phyloP scores from a whole-genome alignment of 1,140 invertebrate genomes.

The Agraylea sexmaculata region DNA sequence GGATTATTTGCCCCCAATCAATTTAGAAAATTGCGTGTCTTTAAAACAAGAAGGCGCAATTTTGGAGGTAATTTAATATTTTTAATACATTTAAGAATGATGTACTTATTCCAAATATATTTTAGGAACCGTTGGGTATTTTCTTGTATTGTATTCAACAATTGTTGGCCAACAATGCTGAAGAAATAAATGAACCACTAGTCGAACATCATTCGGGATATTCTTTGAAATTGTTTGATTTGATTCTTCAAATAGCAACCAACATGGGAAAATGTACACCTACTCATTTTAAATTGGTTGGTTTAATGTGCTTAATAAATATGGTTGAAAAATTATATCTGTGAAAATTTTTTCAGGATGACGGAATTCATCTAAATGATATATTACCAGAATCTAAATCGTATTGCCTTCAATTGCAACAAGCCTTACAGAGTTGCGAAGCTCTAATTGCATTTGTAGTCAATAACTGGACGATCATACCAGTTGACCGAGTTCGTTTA shows the following conservation, averaged over 20 bases:
- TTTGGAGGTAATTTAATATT: slow-evolving; percentile 23
- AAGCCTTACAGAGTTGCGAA: slow-evolving; percentile 37
- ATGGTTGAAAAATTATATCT: no score
- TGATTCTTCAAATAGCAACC: slow-evolving; percentile 10
- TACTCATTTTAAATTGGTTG: slow-evolving; percentile 34
- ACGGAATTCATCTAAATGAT: slow-evolving; percentile 33
- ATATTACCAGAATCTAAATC: slow-evolving; percentile 33
- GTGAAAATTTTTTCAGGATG: slow-evolving; percentile 30
- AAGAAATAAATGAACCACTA: no score
- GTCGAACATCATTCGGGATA: no score
- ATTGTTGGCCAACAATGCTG: slow-evolving; percentile 8
- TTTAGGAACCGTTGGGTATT: slow-evolving; percentile 29
- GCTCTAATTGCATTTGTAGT: slow-evolving; percentile 41
- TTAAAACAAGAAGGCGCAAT: slow-evolving; percentile 31
- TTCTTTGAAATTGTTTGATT: slow-evolving; percentile 8
- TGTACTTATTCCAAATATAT: slow-evolving; percentile 5
- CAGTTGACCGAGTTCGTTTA: neutral
- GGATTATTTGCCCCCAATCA: slow-evolving; percentile 30
- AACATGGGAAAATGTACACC: slow-evolving; percentile 28
- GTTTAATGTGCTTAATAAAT: slow-evolving; percentile 5
- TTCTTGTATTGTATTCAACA: slow-evolving; percentile 23
- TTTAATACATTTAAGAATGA: slow-evolving; percentile 3
- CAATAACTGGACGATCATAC: slow-evolving; percentile 19
- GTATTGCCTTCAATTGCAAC: slow-evolving; percentile 33
- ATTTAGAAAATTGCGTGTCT: slow-evolving; percentile 33